These are phyloP conservation scores for Furnarius figulus DNA, from an alignment of 2,113 vertebrate species.

Conservation along the genomic window DNA sequence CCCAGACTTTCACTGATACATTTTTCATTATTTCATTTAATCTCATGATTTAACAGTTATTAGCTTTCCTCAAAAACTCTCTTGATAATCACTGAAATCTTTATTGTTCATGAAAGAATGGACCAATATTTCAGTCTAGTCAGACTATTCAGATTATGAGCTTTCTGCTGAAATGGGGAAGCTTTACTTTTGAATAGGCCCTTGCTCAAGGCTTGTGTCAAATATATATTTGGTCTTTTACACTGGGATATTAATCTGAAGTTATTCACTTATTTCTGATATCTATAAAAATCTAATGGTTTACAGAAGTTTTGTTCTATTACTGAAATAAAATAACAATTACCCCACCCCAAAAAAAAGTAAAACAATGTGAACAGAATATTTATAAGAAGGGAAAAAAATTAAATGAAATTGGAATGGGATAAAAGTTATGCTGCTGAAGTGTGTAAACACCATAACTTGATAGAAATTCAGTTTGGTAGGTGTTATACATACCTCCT, in stretches of 20 bases:
- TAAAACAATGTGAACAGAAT: background rate
- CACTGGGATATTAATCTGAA: background rate
- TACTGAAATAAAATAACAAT: background rate
- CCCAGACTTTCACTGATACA: background rate
- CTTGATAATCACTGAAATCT: background rate
- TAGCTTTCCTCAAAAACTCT: background rate
- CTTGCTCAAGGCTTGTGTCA: background rate
- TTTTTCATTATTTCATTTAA: background rate
- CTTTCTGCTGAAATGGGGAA: background rate
- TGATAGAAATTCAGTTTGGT: conserved; percentile 5
- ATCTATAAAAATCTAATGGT: background rate
- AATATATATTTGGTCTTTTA: background rate
- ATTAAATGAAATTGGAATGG: background rate
- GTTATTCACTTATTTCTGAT: background rate
- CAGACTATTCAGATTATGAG: background rate
- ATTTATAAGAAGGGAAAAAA: background rate
- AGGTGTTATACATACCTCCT: background rate
- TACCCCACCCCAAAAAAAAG: background rate
- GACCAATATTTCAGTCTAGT: background rate
- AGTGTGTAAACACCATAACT: background rate
- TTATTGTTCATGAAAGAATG: background rate
- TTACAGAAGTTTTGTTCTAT: background rate
- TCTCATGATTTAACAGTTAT: background rate
- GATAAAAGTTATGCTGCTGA: background rate
- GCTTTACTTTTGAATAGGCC: background rate